These are phyloP conservation scores for Nemotelus pantherinus DNA, from an alignment of 2,888 invertebrate genomes.

Conservation along the genomic window DNA sequence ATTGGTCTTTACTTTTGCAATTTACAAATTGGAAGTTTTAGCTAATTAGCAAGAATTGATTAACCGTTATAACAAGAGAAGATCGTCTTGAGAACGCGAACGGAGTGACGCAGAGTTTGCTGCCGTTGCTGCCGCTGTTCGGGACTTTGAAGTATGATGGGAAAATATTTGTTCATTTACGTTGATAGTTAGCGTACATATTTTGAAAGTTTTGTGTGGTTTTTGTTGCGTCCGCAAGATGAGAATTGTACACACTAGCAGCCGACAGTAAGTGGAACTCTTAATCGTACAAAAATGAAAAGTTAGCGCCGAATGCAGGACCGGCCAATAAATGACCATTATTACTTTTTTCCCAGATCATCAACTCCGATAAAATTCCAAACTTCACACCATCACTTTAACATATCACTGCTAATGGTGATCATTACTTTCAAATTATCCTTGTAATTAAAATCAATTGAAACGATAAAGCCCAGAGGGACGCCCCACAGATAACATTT, in stretches of 20 bases:
- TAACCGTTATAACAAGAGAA: constrained; percentile 18
- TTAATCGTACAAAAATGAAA: too few relatives aligned
- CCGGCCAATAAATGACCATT: background rate
- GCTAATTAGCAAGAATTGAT: constrained; percentile 26
- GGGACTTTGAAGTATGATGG: too few relatives aligned
- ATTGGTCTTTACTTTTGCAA: constrained; percentile 6
- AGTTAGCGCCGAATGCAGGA: too few relatives aligned
- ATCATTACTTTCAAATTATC: constrained; percentile 17
- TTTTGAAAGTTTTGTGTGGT: too few relatives aligned
- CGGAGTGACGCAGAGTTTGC: background rate
- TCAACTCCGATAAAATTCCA: background rate
- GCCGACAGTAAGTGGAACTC: too few relatives aligned
- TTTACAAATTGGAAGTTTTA: constrained; percentile 21
- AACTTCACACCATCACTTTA: background rate
- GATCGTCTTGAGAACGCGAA: background rate
- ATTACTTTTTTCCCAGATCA: background rate
- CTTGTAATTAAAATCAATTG: constrained; percentile 36
- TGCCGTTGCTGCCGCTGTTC: background rate
- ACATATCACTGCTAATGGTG: background rate
- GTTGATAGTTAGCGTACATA: too few relatives aligned
- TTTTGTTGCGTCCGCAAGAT: too few relatives aligned
- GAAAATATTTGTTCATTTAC: too few relatives aligned
- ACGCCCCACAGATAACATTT: background rate
- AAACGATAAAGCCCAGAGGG: constrained; percentile 16
- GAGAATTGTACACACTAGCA: too few relatives aligned